Conservation (phyloP, 2,113 vertebrate genomes). For the Pangasianodon hypophthalmus region DNA sequence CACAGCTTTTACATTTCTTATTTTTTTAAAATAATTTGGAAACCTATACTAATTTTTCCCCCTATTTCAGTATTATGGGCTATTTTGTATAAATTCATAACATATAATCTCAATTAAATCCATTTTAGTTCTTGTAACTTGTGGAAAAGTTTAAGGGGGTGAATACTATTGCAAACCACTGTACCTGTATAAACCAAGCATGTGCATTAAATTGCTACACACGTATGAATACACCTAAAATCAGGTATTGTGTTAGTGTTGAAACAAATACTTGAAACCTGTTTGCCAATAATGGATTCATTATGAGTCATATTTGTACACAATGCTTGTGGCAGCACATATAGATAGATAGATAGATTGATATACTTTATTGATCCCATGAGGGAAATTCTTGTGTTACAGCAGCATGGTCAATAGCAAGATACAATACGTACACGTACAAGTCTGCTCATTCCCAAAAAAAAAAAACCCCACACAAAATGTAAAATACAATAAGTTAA, state of each 20-base stretch:
- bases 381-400: too few species aligned
- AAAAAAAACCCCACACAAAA: too few species aligned
- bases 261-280: neutral
- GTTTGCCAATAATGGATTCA: neutral
- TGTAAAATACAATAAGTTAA: too few species aligned
- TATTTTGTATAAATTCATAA: neutral
- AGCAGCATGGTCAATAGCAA: too few species aligned
- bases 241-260: neutral
- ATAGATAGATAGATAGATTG: too few species aligned
- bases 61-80: too few species aligned
- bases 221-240: neutral
- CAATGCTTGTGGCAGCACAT: slow-evolving; percentile 54
- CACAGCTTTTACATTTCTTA: neutral
- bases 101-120: neutral
- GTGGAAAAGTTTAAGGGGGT: neutral
- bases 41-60: too few species aligned
- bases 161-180: neutral
- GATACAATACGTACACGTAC: too few species aligned
- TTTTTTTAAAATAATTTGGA: too few species aligned
- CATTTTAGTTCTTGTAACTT: neutral
- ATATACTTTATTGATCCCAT: too few species aligned
- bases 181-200: neutral
- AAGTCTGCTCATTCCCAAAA: too few species aligned
- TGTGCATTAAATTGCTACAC: neutral
- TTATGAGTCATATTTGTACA: neutral